A percentile compares a stretch with the other conserved stretches of the same genome.
phyloP scores from a whole-genome alignment of 2,113 vertebrate genomes.

The Columba janthina region DNA sequence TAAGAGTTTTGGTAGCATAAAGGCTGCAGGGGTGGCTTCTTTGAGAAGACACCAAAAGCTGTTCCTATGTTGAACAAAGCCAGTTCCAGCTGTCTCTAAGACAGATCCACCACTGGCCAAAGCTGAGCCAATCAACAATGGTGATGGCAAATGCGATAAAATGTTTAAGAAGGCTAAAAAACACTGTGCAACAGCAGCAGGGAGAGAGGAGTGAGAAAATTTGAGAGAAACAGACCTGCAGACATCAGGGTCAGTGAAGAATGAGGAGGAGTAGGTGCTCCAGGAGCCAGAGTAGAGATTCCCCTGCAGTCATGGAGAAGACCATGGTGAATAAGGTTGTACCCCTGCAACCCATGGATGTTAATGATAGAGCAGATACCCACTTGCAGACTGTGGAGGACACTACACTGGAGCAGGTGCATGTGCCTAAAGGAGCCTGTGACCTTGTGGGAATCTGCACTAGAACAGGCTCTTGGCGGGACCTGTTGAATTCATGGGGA shows the following conservation, averaged over 20 bases:
- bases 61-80: rapidly evolving
- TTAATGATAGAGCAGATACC: neutral
- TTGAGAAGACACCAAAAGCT: neutral
- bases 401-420: neutral
- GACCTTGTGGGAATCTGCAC: neutral
- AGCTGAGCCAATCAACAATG: too few species aligned
- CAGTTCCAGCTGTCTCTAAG: neutral
- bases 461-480: too few species aligned
- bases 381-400: neutral
- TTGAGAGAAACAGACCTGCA: neutral
- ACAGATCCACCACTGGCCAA: too few species aligned
- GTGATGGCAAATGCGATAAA: neutral
- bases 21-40: neutral
- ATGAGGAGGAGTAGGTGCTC: neutral
- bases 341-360: neutral
- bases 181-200: neutral
- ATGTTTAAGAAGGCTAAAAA: neutral
- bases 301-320: neutral
- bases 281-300: neutral
- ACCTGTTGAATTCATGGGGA: rapidly evolving
- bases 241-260: neutral
- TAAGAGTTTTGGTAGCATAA: rapidly evolving
- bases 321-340: neutral
- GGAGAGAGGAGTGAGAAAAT: neutral
- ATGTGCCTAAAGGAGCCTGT: rapidly evolving